phyloP scores from a whole-genome alignment of 2,888 invertebrate species.

The Drosophila gaucha region DNA sequence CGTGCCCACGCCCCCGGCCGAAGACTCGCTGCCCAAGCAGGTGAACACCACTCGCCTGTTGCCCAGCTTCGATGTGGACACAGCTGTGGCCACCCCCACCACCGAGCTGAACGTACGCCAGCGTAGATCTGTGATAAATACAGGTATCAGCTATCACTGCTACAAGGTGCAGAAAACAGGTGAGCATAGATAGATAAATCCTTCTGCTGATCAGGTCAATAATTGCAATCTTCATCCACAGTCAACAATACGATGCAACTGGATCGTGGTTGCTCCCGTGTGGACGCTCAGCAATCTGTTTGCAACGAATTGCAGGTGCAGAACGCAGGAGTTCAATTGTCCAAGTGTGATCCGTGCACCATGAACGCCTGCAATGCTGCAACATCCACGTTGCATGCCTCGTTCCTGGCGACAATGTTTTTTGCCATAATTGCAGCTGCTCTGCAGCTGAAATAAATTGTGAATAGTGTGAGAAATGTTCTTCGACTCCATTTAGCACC shows the following conservation, averaged over 20 bases:
- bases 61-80: conserved; percentile 5
- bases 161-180: conserved; percentile 69
- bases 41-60: conserved; percentile 35
- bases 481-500: neutral
- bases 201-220: neutral
- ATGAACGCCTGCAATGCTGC: conserved; percentile 79
- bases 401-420: conserved; percentile 68
- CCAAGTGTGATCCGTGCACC: conserved; percentile 74
- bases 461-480: conserved; percentile 1
- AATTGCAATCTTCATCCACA: conserved; percentile 18
- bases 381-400: conserved; percentile 66
- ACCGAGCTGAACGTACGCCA: conserved; percentile 58
- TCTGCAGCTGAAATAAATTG: conserved; percentile 55
- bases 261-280: conserved; percentile 81
- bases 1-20: conserved; percentile 71
- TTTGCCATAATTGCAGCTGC: conserved; percentile 68
- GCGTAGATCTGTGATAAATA: conserved; percentile 43
- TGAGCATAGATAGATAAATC: conserved; percentile 38
- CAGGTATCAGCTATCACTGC: conserved; percentile 74
- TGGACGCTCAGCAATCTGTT: conserved; percentile 61
- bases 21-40: conserved; percentile 30
- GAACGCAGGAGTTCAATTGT: conserved; percentile 44
- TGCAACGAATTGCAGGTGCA: conserved; percentile 60
- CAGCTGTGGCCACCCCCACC: neutral
- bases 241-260: conserved; percentile 58